Percentiles rank a stretch among this genome's conserved stretches.
Evolutionary conservation across 2,888 invertebrate genomes (phyloP).

Genomic region (Resseliella maxima): DNA sequence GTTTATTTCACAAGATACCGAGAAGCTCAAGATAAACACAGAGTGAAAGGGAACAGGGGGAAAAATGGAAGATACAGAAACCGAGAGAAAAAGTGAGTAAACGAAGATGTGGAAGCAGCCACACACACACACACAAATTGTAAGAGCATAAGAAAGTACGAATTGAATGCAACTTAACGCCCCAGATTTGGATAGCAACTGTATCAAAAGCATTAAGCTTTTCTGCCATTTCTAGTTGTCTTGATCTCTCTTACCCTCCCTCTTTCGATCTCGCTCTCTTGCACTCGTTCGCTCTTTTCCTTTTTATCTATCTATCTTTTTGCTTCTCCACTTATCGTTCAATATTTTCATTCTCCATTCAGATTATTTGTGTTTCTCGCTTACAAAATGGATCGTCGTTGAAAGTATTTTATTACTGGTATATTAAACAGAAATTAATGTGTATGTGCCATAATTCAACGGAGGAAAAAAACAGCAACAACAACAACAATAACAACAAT

Average conservation of each 20-base stretch:
- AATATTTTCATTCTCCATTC: not conserved
- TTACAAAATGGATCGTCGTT: constrained; percentile 31
- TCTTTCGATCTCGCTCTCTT: not conserved
- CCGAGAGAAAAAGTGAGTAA: not conserved
- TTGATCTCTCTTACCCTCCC: not conserved
- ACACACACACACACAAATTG: no score
- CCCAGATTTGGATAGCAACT: constrained; percentile 37
- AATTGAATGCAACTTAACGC: constrained; percentile 48
- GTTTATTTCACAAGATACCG: not conserved
- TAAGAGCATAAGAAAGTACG: not conserved
- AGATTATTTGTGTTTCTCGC: constrained; percentile 2
- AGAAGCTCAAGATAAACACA: not conserved
- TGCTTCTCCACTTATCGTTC: no score
- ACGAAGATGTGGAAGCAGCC: no score
- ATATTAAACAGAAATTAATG: constrained; percentile 48
- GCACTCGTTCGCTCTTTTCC: not conserved
- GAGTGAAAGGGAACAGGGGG: not conserved
- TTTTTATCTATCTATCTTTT: no score
- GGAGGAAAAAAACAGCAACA: not conserved
- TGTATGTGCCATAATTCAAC: constrained; percentile 27
- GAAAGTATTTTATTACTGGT: constrained; percentile 51
- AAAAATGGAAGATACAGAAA: not conserved
- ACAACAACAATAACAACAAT: not conserved
- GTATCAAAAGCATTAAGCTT: constrained; percentile 15
- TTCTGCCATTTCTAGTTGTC: not conserved